Conservation (phyloP, 2,113 vertebrate genomes). For the Rhegmatorhina hoffmannsi region DNA sequence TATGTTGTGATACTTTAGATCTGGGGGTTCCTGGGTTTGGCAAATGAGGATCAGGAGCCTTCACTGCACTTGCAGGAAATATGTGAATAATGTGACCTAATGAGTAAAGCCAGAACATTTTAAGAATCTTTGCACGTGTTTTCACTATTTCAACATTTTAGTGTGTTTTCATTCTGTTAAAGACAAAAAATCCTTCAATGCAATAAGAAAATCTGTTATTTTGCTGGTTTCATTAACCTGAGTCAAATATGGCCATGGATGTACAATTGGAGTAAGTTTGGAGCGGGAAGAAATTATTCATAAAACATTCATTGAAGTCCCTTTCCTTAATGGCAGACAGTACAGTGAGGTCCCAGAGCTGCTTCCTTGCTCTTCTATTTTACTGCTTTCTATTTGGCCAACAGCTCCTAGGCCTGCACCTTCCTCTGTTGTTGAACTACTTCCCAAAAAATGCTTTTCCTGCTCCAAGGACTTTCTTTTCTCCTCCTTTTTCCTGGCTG, state of each 20-base stretch:
- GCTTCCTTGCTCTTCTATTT: neutral
- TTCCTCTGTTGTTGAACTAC: neutral
- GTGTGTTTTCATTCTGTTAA: neutral
- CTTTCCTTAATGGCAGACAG: neutral
- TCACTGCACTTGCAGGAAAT: neutral
- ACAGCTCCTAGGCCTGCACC: neutral
- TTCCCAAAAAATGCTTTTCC: conserved; percentile 7
- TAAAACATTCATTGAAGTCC: neutral
- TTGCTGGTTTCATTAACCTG: neutral
- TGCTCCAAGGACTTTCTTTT: neutral
- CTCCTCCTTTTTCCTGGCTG: conserved; percentile 12
- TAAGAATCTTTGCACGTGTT: neutral
- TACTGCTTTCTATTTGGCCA: neutral
- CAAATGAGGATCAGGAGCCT: neutral
- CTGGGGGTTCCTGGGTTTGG: neutral
- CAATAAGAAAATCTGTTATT: neutral
- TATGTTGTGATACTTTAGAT: neutral
- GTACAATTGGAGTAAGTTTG: neutral
- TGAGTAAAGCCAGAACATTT: neutral
- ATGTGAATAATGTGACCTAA: neutral
- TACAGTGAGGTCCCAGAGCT: neutral
- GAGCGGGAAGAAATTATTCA: neutral
- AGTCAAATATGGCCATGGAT: neutral
- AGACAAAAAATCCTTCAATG: neutral
- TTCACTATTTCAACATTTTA: neutral